phyloP scores from a whole-genome alignment of 1,140 invertebrate species.

The Acyrthosiphon pisum region DNA sequence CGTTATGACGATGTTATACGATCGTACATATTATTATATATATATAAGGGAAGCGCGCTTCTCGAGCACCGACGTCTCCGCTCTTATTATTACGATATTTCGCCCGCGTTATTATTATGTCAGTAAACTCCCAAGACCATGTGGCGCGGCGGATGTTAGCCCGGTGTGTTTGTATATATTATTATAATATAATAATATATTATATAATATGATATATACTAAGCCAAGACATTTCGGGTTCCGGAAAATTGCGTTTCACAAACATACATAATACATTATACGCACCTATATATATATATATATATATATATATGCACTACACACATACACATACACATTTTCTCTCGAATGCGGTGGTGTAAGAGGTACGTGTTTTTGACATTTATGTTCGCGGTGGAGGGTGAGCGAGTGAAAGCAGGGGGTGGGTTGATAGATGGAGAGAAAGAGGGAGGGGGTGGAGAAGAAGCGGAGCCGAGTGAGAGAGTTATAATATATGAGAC shows the following conservation, averaged over 20 bases:
- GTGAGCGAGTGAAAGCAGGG: no score
- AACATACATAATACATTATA: conserved; percentile 43
- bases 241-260: conserved; percentile 43
- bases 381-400: conserved; percentile 12
- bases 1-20: neutral
- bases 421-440: neutral
- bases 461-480: neutral
- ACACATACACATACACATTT: no score
- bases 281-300: neutral
- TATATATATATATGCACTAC: neutral
- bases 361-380: conserved; percentile 54
- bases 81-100: conserved; percentile 26
- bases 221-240: conserved; percentile 44
- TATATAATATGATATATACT: conserved; percentile 9
- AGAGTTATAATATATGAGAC: conserved; percentile 28
- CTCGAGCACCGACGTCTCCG: neutral
- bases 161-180: neutral
- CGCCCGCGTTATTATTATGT: conserved; percentile 23
- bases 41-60: neutral
- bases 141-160: conserved; percentile 17
- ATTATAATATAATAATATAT: conserved; percentile 34
- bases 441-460: neutral
- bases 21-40: neutral
- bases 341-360: neutral
- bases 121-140: conserved; percentile 14